Evolutionary conservation across 2,888 invertebrate genomes (phyloP), one percentile per base, ranked within the genome.

Genomic region (Acleris emargana): DNA sequence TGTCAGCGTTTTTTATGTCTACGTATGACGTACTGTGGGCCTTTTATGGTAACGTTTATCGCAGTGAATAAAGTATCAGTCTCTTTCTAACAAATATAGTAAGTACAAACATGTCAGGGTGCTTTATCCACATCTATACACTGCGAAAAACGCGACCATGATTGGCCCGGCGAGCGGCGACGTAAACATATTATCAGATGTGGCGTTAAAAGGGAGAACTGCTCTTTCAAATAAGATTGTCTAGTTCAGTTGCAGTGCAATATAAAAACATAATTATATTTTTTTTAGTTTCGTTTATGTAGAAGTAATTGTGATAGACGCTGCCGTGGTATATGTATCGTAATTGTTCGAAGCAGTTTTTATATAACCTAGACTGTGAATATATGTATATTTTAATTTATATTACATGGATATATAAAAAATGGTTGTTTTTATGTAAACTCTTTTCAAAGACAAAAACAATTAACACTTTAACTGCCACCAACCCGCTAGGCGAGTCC

Each of bases 351-450:
- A 50, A 45, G 54, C 64, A 50, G 59, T 64, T 54, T 57, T 59
- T 59, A 50, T 64, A 64, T 64, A 58, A 63, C 18, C 32, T 16
- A 20, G 59, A 64, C 59, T 55, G 64, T 64, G 54, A 64, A 43
- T 52, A 13, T 38, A 38, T 59, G 42, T 54, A 42, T 64, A 64
- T 55, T 43, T 22, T 64, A 28, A 64, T 60, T 64, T 50, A 43
- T 16, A 59, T 55, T 64, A 60, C 49, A 64, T 55, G 54, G 43
- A 59, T 60, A 11, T 16, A 18, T 49, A 11, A 49, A 25, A 55
- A 43, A n/a, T 55, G 25, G 62, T 43, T 55, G 50, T 52, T 45
- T 18, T 45, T 52, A 17, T 32, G 32, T 32, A 9, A 32, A 7
- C 6, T 38, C 32, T 32, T 28, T 49, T 13, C 32, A 58, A 6